A percentile compares a stretch with the other conserved stretches of the same genome.
phyloP scores from a whole-genome alignment of 23 tunicate genomes.

The Trididemnum clinides region DNA sequence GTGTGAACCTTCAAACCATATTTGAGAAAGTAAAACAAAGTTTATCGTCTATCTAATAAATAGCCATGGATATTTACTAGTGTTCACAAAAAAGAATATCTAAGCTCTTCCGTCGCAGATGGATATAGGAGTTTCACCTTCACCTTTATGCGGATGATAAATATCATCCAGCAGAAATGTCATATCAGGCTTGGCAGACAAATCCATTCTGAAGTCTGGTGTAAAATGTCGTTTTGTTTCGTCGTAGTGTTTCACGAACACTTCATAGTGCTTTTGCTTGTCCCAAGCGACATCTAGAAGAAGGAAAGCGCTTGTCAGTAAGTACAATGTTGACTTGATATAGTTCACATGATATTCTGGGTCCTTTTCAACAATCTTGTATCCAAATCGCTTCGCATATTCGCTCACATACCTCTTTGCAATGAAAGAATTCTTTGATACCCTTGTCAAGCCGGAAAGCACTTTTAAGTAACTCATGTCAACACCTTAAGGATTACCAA shows the following conservation, averaged over 20 bases:
- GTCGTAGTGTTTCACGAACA: background rate
- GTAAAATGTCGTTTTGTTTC: background rate
- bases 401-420: slow-evolving; percentile 4
- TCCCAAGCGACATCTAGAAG: background rate
- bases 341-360: background rate
- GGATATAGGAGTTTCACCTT: background rate
- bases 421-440: background rate
- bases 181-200: background rate
- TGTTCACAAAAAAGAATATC: too few species aligned
- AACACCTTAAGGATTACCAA: too few species aligned
- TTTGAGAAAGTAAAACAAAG: too few species aligned
- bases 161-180: background rate
- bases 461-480: background rate
- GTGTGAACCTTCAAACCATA: too few species aligned
- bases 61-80: too few species aligned
- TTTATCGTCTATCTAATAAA: too few species aligned
- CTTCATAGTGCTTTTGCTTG: slow-evolving; percentile 18
- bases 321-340: background rate
- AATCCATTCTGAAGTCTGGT: background rate
- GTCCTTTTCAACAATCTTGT: background rate
- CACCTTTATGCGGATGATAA: background rate
- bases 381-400: slow-evolving; percentile 8
- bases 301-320: background rate
- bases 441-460: background rate
- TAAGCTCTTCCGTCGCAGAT: too few species aligned